Conservation (phyloP, 2,113 vertebrate genomes). For the Gymnogyps californianus region DNA sequence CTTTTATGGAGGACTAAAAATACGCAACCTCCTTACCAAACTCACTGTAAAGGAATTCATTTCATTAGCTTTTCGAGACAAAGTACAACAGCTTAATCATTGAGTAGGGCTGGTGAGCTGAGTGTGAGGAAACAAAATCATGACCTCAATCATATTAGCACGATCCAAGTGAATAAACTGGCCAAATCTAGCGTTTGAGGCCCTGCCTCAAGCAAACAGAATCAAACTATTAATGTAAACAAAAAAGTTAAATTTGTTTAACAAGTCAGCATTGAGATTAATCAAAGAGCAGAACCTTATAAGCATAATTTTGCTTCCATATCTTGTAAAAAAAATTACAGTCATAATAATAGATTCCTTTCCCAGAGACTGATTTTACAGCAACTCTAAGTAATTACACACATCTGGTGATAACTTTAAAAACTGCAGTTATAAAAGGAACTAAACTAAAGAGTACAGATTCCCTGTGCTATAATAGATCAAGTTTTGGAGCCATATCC, state of each 20-base stretch:
- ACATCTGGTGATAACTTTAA: constrained; percentile 60
- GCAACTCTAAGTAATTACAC: constrained; percentile 64
- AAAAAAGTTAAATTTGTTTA: constrained; percentile 15
- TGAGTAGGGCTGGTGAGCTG: not conserved
- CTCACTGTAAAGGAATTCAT: not conserved
- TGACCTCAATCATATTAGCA: not conserved
- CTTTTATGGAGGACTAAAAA: not conserved
- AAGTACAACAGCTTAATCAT: not conserved
- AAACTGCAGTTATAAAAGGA: constrained; percentile 54
- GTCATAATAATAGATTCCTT: constrained; percentile 57
- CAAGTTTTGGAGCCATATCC: not conserved
- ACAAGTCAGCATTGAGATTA: constrained; percentile 22
- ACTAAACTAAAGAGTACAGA: constrained; percentile 16
- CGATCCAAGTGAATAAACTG: not conserved
- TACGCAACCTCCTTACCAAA: not conserved
- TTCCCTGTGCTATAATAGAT: not conserved
- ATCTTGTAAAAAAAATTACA: constrained; percentile 40
- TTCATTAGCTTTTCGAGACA: not conserved
- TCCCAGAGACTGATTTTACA: constrained; percentile 60
- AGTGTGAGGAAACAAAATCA: not conserved
- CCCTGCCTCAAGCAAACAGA: not conserved
- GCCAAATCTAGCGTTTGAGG: not conserved
- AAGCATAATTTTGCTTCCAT: constrained; percentile 30
- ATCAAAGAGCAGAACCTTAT: constrained; percentile 14
- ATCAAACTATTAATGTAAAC: not conserved